Evolutionary conservation across 2,797 vertebrate genomes (phyloP).

Genomic region (Staurois parvus): DNA sequence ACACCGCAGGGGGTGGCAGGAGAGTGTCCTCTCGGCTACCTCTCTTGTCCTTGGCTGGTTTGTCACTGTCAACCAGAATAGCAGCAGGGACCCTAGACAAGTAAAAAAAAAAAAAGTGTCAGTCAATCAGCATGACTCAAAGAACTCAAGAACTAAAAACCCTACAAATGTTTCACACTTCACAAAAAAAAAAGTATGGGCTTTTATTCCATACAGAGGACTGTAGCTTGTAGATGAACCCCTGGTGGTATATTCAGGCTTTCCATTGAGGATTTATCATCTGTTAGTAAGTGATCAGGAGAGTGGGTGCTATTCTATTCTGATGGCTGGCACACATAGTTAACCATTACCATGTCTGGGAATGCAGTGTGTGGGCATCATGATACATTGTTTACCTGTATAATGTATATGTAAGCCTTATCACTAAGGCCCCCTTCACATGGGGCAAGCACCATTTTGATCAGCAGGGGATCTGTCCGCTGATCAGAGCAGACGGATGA

Average conservation of each 20-base stretch:
- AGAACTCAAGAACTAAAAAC: constrained; percentile 18
- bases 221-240: not conserved
- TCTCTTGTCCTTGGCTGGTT: constrained; percentile 56
- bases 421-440: no score
- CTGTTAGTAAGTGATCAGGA: constrained; percentile 23
- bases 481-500: no score
- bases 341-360: constrained; percentile 21
- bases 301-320: constrained; percentile 19
- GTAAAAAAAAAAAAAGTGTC: constrained; percentile 2
- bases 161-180: constrained; percentile 16
- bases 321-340: constrained; percentile 31
- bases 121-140: constrained; percentile 53
- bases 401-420: no score
- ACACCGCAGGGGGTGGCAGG: constrained; percentile 43
- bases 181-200: constrained; percentile 4
- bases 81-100: constrained; percentile 24
- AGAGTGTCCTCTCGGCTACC: constrained; percentile 60
- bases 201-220: not conserved
- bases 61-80: constrained; percentile 44
- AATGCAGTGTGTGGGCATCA: not conserved
- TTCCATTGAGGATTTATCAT: not conserved
- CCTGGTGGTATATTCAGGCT: not conserved
- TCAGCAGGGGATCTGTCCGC: no score
- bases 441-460: no score
- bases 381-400: no score